Conservation (phyloP, 2,888 invertebrate genomes). For the Lordiphosa fenestrarum region DNA sequence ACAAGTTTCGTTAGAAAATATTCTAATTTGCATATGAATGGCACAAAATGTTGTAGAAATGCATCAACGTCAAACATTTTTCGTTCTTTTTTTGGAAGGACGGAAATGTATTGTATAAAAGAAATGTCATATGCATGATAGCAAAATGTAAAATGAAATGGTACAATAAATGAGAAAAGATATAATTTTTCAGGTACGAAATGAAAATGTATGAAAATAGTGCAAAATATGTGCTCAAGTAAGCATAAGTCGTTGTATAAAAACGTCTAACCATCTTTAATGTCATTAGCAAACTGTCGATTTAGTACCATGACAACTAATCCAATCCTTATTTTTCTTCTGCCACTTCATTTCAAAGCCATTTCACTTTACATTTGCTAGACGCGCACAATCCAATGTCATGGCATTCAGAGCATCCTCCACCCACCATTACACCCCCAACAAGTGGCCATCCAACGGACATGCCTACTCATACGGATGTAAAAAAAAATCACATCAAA, state of each 20-base stretch:
- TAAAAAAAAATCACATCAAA: conserved; percentile 47
- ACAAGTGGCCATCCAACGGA: conserved; percentile 12
- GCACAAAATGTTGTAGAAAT: conserved; percentile 29
- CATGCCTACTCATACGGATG: not conserved
- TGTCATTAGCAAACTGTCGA: conserved; percentile 7
- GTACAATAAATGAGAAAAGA: conserved; percentile 11
- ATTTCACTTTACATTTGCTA: conserved; percentile 23
- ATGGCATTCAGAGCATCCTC: conserved; percentile 36
- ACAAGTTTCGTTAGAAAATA: conserved; percentile 12
- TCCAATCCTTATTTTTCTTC: conserved; percentile 8
- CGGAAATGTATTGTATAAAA: conserved; percentile 33
- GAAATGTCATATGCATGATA: conserved; percentile 48
- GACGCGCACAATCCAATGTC: conserved; percentile 39
- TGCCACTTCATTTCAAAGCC: conserved; percentile 13
- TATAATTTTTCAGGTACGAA: too few species aligned
- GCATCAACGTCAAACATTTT: conserved; percentile 29
- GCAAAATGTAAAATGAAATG: too few species aligned
- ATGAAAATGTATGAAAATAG: too few species aligned
- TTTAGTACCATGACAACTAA: conserved; percentile 18
- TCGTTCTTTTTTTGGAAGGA: conserved; percentile 8
- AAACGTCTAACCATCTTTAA: not conserved
- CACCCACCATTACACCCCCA: not conserved
- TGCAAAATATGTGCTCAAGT: too few species aligned
- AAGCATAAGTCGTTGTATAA: too few species aligned
- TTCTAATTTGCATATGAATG: conserved; percentile 26